A percentile compares a stretch with the other conserved stretches of the same genome.
phyloP scores from a whole-genome alignment of 1,140 invertebrate genomes.

The Pseudomyrmex cubaensis region DNA sequence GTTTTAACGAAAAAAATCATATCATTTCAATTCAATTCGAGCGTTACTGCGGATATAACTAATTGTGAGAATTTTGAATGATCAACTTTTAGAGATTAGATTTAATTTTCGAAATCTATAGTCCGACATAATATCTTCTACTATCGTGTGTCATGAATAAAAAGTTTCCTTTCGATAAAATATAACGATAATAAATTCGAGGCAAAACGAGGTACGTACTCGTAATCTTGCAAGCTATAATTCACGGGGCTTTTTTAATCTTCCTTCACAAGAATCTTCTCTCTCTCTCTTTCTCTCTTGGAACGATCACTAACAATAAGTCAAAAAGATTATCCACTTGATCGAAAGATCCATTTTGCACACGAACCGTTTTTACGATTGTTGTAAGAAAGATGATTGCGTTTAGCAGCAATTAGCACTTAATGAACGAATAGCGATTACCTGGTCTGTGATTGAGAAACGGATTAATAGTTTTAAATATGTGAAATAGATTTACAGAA shows the following conservation, averaged over 20 bases:
- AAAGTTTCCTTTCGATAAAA: no score
- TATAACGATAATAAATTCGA: no score
- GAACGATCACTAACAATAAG: no score
- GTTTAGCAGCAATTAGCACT: no score
- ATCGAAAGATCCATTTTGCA: conserved; percentile 23
- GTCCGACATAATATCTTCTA: no score
- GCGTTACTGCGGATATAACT: background rate
- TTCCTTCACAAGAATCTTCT: conserved; percentile 20
- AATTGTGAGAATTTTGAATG: background rate
- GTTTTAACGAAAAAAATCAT: background rate
- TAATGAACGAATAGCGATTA: no score
- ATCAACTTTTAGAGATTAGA: background rate
- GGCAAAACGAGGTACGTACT: no score
- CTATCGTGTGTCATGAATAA: no score
- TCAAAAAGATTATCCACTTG: background rate
- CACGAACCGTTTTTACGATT: conserved; percentile 44
- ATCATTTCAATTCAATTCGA: background rate
- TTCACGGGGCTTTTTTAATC: conserved; percentile 42
- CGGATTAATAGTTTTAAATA: no score
- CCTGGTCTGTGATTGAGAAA: no score
- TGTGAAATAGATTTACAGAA: no score
- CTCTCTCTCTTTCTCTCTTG: no score
- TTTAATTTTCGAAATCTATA: conserved; percentile 26
- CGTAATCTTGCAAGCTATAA: conserved; percentile 11
- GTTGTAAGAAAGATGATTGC: background rate